phyloP scores from a whole-genome alignment of 2,797 vertebrate species.

The Cygnus olor region DNA sequence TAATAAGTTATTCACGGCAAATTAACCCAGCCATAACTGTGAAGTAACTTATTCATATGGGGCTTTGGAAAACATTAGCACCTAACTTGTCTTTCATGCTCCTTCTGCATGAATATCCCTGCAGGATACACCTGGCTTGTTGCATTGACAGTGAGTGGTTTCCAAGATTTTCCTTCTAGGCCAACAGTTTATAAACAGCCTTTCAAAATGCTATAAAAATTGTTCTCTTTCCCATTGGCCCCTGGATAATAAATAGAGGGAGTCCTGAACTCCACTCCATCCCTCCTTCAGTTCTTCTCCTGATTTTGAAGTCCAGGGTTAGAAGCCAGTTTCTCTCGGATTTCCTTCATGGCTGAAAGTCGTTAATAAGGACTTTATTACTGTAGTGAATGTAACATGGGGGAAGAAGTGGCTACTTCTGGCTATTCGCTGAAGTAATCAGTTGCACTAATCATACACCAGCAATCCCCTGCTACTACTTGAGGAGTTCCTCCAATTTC shows the following conservation, averaged over 20 bases:
- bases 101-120: not conserved
- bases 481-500: not conserved
- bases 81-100: not conserved
- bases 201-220: slow-evolving; percentile 8
- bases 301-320: not conserved
- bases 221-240: not conserved
- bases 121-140: not conserved
- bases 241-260: not conserved
- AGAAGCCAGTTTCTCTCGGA: not conserved
- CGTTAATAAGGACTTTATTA: slow-evolving; percentile 40
- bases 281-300: not conserved
- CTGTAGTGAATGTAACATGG: not conserved
- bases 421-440: slow-evolving; percentile 35
- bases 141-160: not conserved
- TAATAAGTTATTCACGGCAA: not conserved
- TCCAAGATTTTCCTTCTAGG: slow-evolving; percentile 15
- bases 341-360: slow-evolving; percentile 24
- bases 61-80: not conserved
- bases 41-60: not conserved
- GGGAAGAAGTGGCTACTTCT: slow-evolving; percentile 42
- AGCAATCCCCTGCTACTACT: not conserved
- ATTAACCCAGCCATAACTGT: not conserved
- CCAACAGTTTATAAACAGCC: not conserved
- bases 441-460: slow-evolving; percentile 7
- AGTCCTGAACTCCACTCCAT: not conserved